Evolutionary conservation across 1,140 invertebrate species (phyloP).

Genomic region (Magallana gigas): DNA sequence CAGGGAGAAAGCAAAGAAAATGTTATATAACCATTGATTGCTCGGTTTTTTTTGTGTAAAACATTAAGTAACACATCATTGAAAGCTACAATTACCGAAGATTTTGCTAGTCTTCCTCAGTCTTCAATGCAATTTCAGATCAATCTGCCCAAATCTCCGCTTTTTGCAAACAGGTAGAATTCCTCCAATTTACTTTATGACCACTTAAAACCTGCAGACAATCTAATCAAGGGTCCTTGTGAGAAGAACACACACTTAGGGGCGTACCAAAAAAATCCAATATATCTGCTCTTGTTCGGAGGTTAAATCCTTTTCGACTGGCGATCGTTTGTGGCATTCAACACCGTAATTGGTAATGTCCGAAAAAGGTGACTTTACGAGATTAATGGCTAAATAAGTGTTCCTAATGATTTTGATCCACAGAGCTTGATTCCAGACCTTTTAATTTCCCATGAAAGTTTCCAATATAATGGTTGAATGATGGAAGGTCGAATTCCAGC

Average conservation of each 20-base stretch:
- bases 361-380: background rate
- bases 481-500: too few species aligned
- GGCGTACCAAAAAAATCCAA: background rate
- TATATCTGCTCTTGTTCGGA: background rate
- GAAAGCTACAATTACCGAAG: too few species aligned
- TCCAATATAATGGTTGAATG: too few species aligned
- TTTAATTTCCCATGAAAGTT: too few species aligned
- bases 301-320: constrained; percentile 1
- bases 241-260: constrained; percentile 17
- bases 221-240: constrained; percentile 29
- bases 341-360: constrained; percentile 15
- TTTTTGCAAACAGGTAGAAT: constrained; percentile 8
- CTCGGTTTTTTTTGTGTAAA: too few species aligned
- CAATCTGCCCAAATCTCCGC: too few species aligned
- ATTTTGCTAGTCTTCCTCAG: too few species aligned
- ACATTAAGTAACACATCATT: too few species aligned
- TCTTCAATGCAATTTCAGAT: background rate
- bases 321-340: constrained; percentile 3
- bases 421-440: too few species aligned
- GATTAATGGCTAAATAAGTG: constrained; percentile 16
- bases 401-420: background rate
- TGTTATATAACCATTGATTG: too few species aligned
- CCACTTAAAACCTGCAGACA: background rate
- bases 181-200: background rate
- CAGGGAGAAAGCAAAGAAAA: too few species aligned